These are phyloP conservation scores for Pteronotus mesoamericanus DNA, from an alignment of 2,797 vertebrate species.

Conservation along the genomic window DNA sequence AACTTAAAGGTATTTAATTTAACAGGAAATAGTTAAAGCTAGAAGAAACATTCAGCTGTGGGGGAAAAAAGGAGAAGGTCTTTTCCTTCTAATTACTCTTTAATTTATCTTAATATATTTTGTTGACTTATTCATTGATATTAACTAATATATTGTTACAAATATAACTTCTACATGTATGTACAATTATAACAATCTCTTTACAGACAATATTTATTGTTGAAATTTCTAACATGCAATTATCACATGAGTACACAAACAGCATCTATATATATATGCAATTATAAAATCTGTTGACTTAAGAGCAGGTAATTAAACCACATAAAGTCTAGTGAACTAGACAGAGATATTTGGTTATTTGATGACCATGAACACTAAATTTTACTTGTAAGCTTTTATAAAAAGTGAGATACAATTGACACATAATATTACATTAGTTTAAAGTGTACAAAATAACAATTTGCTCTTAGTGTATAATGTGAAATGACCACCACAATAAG, in stretches of 20 bases:
- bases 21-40: background rate
- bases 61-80: fast-evolving
- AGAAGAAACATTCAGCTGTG: background rate
- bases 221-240: background rate
- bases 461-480: background rate
- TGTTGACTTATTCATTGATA: background rate
- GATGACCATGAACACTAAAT: background rate
- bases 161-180: background rate
- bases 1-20: background rate
- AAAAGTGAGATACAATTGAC: background rate
- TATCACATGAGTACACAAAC: background rate
- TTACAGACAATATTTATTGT: background rate
- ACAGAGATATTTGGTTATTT: background rate
- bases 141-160: background rate
- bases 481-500: background rate
- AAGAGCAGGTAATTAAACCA: background rate
- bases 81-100: background rate
- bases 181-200: background rate
- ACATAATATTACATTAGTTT: background rate
- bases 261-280: background rate
- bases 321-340: background rate
- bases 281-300: background rate
- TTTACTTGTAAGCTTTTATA: background rate
- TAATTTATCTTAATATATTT: background rate
- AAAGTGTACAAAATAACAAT: background rate